Evolutionary conservation across 2,113 vertebrate genomes (phyloP).

Genomic region (Pao palembangensis): DNA sequence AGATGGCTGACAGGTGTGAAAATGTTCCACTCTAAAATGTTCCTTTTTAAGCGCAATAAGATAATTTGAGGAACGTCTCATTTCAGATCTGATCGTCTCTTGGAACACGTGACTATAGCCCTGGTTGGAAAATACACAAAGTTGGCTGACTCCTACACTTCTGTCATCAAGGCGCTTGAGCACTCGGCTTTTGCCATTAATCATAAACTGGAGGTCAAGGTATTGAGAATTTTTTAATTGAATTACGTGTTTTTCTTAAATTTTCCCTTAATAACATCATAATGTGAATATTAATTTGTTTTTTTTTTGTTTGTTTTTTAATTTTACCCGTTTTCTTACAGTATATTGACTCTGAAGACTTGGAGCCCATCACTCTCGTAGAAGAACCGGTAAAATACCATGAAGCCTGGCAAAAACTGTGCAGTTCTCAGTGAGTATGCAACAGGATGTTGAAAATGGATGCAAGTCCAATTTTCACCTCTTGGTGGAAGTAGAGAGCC

Average conservation of each 20-base stretch:
- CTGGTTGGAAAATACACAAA: conserved; percentile 98
- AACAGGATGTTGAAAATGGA: not conserved
- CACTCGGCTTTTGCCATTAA: conserved; percentile 95
- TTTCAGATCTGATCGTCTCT: conserved; percentile 85
- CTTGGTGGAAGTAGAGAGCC: conserved; percentile 29
- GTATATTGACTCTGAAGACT: conserved; percentile 94
- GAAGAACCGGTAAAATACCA: conserved; percentile 95
- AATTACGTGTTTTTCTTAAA: no score
- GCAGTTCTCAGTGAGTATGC: conserved; percentile 86
- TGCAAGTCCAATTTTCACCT: not conserved
- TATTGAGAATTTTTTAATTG: conserved; percentile 43
- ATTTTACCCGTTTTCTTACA: conserved; percentile 43
- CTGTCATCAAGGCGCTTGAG: conserved; percentile 94
- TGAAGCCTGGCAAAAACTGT: conserved; percentile 96
- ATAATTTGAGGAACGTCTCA: not conserved
- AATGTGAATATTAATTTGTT: not conserved
- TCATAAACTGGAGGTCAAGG: conserved; percentile 94
- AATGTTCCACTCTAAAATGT: not conserved
- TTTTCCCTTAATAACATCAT: no score
- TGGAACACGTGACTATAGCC: conserved; percentile 88
- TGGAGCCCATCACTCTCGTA: conserved; percentile 81
- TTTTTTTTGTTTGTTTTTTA: not conserved
- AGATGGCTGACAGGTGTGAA: conserved; percentile 91
- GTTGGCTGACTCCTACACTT: conserved; percentile 92
- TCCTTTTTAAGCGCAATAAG: no score